phyloP scores from a whole-genome alignment of 2,888 invertebrate genomes.

The Cryptus viduatorius region DNA sequence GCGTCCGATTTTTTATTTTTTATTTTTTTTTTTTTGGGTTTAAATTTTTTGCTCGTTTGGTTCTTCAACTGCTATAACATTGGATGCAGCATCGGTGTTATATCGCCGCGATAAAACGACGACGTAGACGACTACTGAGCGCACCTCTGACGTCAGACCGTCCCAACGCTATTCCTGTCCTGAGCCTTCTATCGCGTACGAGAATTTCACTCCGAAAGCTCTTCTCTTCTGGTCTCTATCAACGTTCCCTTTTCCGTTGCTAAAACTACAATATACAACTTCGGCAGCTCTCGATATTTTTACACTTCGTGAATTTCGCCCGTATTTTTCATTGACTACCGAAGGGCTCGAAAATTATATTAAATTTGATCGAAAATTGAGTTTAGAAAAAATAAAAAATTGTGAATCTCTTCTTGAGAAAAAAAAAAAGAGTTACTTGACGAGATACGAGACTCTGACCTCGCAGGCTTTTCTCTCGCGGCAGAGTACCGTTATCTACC shows the following conservation, averaged over 20 bases:
- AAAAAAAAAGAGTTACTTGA: constrained; percentile 24
- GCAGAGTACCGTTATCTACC: constrained; percentile 54
- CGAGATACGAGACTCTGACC: constrained; percentile 53
- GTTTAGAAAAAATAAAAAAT: too few species aligned
- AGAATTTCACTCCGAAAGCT: constrained; percentile 45
- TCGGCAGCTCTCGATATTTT: background rate
- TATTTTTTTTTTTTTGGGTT: background rate
- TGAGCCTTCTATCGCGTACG: constrained; percentile 45
- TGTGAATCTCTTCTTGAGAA: background rate
- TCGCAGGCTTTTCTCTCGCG: constrained; percentile 50
- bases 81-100: constrained; percentile 27
- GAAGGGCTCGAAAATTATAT: too few species aligned
- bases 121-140: constrained; percentile 17
- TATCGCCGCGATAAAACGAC: constrained; percentile 31
- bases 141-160: constrained; percentile 75
- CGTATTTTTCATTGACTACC: too few species aligned
- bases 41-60: background rate
- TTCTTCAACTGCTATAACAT: constrained; percentile 47
- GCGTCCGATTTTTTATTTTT: too few species aligned
- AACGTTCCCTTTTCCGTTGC: constrained; percentile 17
- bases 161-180: constrained; percentile 75
- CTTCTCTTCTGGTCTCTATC: constrained; percentile 32
- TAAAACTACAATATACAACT: background rate
- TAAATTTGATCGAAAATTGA: too few species aligned
- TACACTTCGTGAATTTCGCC: background rate